Evolutionary conservation across 1,140 invertebrate species (phyloP), one percentile per base, ranked within the genome.

Genomic region (Zaprionus inermis): DNA sequence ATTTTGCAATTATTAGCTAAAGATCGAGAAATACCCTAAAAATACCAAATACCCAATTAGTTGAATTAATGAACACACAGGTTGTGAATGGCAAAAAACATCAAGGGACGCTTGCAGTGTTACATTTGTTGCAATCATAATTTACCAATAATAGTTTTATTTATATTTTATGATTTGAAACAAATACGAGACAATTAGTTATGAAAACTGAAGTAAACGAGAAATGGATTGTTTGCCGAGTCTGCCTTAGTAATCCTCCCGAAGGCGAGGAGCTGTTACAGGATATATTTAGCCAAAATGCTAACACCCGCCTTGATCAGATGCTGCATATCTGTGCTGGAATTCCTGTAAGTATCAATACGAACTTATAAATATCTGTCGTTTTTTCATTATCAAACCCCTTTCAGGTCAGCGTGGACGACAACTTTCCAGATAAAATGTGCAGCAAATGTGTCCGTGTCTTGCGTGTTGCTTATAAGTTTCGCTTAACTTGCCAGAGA

Each of bases 211-310:
- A 84, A 34, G 52, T 76, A 34, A 81, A 76, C 56, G 78, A 94
- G 72, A 92, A 94, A 91, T 94, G 94, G 94, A 93, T 94, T 91
- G 93, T 94, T 24, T 94, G 94, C 72, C 92, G 94, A 56, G 93
- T 94, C 51, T 94, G 94, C 88, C 78, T 94, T 0, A 83, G 55
- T 20, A 84, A 78, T 44, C 70, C 78, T 11, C 67, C 18, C 38
- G 83, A 89, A 1, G 67, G 73, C 91, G 94, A 91, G 82, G 92
- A 79, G 89, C 89, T 55, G 18, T 93, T 93, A 66, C 93, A 94
- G 91, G 93, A 94, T 76, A 94, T 94, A 78, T 94, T 94, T 78
- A 93, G 93, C 86, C 92, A 94, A 57, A 89, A 81, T 51, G 83
- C 61, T n/a, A 84, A 51, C 67, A 89, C 84, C n/a, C 91, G 92